Percentiles rank a stretch among this genome's conserved stretches.
These are phyloP conservation scores for Linhomoeus sp. DNA, from an alignment of 2,888 invertebrate species.

Conservation along the genomic window DNA sequence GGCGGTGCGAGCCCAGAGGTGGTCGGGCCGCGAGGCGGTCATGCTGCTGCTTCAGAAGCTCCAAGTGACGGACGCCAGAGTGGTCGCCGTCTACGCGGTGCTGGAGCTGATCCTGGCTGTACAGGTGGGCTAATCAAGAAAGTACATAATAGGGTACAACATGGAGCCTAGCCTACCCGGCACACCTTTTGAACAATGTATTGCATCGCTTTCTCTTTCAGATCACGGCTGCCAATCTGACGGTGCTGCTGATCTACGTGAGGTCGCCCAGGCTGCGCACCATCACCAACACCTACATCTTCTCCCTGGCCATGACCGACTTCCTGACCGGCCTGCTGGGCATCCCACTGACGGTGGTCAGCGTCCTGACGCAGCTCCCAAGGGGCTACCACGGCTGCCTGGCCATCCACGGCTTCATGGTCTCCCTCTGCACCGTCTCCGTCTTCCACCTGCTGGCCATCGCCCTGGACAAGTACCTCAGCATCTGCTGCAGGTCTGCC, in stretches of 20 bases:
- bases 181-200: no score
- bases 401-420: conserved; percentile 19
- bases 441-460: conserved; percentile 15
- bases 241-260: background rate
- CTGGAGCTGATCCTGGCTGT: no score
- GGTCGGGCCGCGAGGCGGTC: no score
- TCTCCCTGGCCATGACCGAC: conserved; percentile 21
- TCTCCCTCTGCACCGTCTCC: conserved; percentile 23
- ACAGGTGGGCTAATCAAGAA: no score
- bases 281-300: conserved; percentile 25
- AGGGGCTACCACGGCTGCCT: conserved; percentile 16
- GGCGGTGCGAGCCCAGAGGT: no score
- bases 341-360: background rate
- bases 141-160: no score
- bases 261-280: conserved; percentile 11
- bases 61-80: no score
- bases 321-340: conserved; percentile 12
- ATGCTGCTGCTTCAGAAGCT: no score
- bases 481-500: conserved; percentile 13
- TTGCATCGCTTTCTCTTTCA: no score
- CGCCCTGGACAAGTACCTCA: conserved; percentile 10
- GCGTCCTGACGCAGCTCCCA: conserved; percentile 13
- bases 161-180: no score
- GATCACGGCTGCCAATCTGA: background rate
- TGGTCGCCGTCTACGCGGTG: no score